Evolutionary conservation across 2,113 vertebrate species (phyloP).

Genomic region (Hyaena hyaena): DNA sequence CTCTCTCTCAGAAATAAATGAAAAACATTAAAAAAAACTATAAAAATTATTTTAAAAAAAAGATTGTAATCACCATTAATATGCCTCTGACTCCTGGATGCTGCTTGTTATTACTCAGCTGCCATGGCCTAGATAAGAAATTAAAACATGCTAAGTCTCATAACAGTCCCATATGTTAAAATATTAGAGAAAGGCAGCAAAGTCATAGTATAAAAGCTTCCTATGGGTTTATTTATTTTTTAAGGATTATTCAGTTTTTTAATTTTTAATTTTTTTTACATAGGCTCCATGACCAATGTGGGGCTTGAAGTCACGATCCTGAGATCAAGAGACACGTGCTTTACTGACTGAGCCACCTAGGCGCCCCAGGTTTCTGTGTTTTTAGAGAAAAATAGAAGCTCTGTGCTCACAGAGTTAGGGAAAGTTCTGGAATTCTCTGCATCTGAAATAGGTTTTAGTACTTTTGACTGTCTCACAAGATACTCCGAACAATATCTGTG

Average conservation of each 20-base stretch:
- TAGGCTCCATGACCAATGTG: background rate
- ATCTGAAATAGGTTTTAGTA: slow-evolving; percentile 17
- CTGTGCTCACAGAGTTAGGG: background rate
- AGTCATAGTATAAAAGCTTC: background rate
- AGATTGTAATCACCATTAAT: background rate
- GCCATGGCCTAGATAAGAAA: background rate
- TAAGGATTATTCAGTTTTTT: background rate
- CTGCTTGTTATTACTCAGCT: background rate
- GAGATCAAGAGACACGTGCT: background rate
- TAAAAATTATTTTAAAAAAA: too few species aligned
- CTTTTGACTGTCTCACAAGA: background rate
- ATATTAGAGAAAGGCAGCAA: slow-evolving; percentile 4
- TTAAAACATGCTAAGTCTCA: background rate
- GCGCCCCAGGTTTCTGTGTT: background rate
- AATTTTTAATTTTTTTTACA: background rate
- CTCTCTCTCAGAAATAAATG: too few species aligned
- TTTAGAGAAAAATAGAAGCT: background rate
- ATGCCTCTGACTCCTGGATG: background rate
- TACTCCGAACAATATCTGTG: background rate
- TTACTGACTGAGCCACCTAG: background rate
- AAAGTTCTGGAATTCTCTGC: background rate
- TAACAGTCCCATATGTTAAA: background rate
- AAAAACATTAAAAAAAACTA: too few species aligned
- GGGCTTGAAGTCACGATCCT: background rate
- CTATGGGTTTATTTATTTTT: background rate